Conservation (phyloP, 2,888 invertebrate genomes). For the Deilephila elpenor region DNA sequence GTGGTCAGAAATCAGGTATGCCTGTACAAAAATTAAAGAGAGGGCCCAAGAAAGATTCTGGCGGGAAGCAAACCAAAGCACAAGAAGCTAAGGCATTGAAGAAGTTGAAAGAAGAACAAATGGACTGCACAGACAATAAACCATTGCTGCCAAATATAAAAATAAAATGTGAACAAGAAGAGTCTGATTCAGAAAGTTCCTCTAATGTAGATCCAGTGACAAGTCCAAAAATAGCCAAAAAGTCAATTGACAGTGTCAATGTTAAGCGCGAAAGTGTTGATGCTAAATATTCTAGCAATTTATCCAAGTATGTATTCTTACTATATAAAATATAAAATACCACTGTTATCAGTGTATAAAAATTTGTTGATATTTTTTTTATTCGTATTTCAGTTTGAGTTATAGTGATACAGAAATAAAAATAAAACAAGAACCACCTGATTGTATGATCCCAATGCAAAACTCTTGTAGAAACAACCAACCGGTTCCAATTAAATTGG, state of each 20-base stretch:
- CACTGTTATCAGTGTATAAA: neutral
- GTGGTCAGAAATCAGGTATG: conserved; percentile 67
- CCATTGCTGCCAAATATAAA: conserved; percentile 74
- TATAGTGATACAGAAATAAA: conserved; percentile 64
- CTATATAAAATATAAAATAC: conserved; percentile 6
- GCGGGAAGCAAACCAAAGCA: conserved; percentile 55
- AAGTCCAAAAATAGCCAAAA: conserved; percentile 74
- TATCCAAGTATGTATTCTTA: conserved; percentile 58
- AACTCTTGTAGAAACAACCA: conserved; percentile 60
- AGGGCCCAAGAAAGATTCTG: conserved; percentile 66
- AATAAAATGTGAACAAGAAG: conserved; percentile 75
- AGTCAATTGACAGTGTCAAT: conserved; percentile 62
- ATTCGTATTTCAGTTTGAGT: conserved; percentile 53
- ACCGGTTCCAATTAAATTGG: conserved; percentile 77
- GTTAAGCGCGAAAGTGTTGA: conserved; percentile 73
- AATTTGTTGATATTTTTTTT: neutral
- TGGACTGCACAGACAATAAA: conserved; percentile 64
- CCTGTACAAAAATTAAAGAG: conserved; percentile 66
- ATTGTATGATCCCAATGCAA: conserved; percentile 52
- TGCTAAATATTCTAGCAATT: conserved; percentile 56
- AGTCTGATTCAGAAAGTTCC: conserved; percentile 80
- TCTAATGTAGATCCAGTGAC: conserved; percentile 75
- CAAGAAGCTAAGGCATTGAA: conserved; percentile 57
- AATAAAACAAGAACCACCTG: conserved; percentile 73
- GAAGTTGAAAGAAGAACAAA: conserved; percentile 68